phyloP scores from a whole-genome alignment of 2,113 vertebrate genomes.

The Heteronetta atricapilla region DNA sequence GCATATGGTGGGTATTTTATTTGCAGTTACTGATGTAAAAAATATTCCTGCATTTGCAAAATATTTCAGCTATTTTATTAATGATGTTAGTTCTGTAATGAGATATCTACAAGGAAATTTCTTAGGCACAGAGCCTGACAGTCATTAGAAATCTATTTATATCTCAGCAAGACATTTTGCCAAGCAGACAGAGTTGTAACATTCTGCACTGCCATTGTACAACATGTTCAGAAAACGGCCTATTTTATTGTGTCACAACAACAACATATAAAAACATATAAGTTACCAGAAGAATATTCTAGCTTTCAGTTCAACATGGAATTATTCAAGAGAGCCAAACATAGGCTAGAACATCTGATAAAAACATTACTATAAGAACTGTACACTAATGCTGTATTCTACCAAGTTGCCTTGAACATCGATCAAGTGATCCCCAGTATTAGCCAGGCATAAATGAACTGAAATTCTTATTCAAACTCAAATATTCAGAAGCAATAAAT shows the following conservation, averaged over 20 bases:
- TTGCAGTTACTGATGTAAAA: constrained; percentile 72
- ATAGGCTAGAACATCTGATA: neutral
- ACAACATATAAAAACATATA: constrained; percentile 49
- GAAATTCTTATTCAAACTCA: constrained; percentile 9
- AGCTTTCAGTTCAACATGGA: neutral
- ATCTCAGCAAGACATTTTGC: constrained; percentile 77
- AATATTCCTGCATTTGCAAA: constrained; percentile 72
- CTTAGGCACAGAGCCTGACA: constrained; percentile 74
- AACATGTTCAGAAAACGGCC: constrained; percentile 57
- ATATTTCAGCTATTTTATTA: constrained; percentile 80
- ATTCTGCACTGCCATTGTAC: constrained; percentile 53
- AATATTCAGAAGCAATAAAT: neutral
- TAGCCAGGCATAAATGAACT: constrained; percentile 16
- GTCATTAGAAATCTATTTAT: constrained; percentile 86
- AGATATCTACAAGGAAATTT: constrained; percentile 80
- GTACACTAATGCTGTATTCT: constrained; percentile 11
- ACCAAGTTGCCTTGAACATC: neutral
- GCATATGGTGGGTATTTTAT: constrained; percentile 77
- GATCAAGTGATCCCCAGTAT: neutral
- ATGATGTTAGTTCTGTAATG: constrained; percentile 81
- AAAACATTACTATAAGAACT: constrained; percentile 1
- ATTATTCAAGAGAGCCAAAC: constrained; percentile 2
- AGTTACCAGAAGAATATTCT: constrained; percentile 40
- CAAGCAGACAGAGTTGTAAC: constrained; percentile 62
- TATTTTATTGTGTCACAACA: constrained; percentile 65